Percentiles rank a stretch among this genome's conserved stretches.
Conservation (phyloP, 2,888 invertebrate species). For the Thyatira batis region DNA sequence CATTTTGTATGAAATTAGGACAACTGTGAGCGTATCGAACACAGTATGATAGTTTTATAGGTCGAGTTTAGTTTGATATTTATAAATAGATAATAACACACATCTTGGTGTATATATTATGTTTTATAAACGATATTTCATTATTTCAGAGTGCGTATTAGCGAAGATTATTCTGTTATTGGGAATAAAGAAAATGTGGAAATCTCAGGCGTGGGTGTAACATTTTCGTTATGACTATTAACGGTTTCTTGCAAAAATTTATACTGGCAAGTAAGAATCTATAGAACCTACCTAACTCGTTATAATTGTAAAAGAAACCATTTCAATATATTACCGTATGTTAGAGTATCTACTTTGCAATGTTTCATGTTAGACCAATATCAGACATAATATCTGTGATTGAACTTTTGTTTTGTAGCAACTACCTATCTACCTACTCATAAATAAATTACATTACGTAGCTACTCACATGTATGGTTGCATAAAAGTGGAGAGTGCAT, state of each 20-base stretch:
- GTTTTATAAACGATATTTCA: slow-evolving; percentile 36
- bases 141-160: slow-evolving; percentile 35
- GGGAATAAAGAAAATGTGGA: no score
- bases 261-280: no score
- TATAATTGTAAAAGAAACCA: no score
- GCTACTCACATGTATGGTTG: not conserved
- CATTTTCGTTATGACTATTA: no score
- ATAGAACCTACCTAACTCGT: no score
- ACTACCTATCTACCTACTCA: no score
- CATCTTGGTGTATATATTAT: slow-evolving; percentile 44
- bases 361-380: no score
- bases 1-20: slow-evolving; percentile 51
- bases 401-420: no score
- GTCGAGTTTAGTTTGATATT: slow-evolving; percentile 53
- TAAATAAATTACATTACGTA: not conserved
- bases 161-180: not conserved
- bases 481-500: slow-evolving; percentile 2
- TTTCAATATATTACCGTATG: no score
- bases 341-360: no score
- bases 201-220: no score
- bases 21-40: slow-evolving; percentile 41
- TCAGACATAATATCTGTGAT: not conserved
- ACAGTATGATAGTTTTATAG: slow-evolving; percentile 48
- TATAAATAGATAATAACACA: slow-evolving; percentile 53
- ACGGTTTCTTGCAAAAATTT: no score